Evolutionary conservation across 2,888 invertebrate genomes (phyloP), one percentile per base, ranked within the genome.

Genomic region (Bibio marci): DNA sequence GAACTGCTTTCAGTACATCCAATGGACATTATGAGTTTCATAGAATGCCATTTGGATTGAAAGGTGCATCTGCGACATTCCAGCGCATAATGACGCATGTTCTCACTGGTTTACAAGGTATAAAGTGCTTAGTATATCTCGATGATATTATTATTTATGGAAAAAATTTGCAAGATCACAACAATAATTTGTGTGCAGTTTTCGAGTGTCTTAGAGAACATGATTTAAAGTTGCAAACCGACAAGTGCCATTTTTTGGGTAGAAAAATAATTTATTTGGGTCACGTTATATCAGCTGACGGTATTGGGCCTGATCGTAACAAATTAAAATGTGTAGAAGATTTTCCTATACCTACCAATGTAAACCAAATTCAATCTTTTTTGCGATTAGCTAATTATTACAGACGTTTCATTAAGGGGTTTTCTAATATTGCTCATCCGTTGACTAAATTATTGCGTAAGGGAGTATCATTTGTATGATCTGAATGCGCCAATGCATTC

Each of bases 371-470:
- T 1, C 48, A 49, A 48, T 37, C 43, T 13, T 60, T 59, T 41
- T 26, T 39, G 8, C 35, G 35, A 22, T 15, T 39, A 14, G 22
- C 18, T 3, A 52, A 52, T 0, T 62, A 58, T 36, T 61, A 59
- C 26, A 22, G 56, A 10, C 49, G 50, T 39, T 41, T 37, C 18
- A 27, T 41, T 17, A 17, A 19, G 3, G 19, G 37, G 26, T 47
- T 45, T 34, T 26, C 37, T 10, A n/a, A 40, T 10, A 11, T 35
- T 13, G 19, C 39, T 15, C n/a, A 31, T 25, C 35, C 30, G 18
- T 26, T 37, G 8, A 33, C 19, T 11, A 11, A 7, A 14, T n/a
- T 37, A 28, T 26, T 13, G 12, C 14, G 18, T 17, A 41, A 37
- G 17, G 26, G 37, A 18, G 28, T 40, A 30, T 10, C 17, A 34